Base-by-base conservation (phyloP, 2,113 vertebrate species). In the Haliaeetus leucogaster region DNA sequence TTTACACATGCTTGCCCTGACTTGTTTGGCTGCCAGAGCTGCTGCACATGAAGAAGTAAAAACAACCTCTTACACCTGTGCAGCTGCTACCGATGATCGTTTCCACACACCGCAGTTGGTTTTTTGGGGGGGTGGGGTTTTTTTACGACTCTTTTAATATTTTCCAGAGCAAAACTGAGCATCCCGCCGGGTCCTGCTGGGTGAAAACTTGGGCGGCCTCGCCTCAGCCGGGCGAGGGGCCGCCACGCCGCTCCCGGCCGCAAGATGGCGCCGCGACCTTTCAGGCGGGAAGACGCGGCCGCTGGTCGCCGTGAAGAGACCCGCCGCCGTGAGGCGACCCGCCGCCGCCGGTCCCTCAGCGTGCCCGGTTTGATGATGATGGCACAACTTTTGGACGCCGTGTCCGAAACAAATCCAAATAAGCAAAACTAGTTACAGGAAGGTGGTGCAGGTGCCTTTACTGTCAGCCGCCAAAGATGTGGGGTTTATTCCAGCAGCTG, bases 331-430 rank as follows among this genome's bases (percentile, higher is more conserved):
- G 53, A 27, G 48, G 29, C 1, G 20, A 19, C 1, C 12, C 13
- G 6, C 3, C 4, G 1, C 1, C 16, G 1, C 1, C 12, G 3
- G 13, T 11, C 20, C 16, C 4, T 43, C 11, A 0, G 23, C 6
- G 0, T 6, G 21, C 19, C 47, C 10, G 0, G 6, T 2, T 2
- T 7, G 45, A 2, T 29, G n/a, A 2, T 29, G 59, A 4, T 12
- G 43, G 48, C 30, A 13, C 1, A 8, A 3, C 26, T 59, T 52
- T 50, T 1, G 10, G 13, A 29, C 6, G 5, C 29, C 5, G 38
- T 3, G 55, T 12, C 38, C 42, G 48, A 74, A 55, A 9, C 29
- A 62, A 82, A 50, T 10, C 22, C 59, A n/a, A 45, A 42, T 7
- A 23, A 34, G 25, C 73, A 42, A 71, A 63, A 5, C 3, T 58